Evolutionary conservation across 2,888 invertebrate species (phyloP).

Genomic region (Drymonia ruficornis): DNA sequence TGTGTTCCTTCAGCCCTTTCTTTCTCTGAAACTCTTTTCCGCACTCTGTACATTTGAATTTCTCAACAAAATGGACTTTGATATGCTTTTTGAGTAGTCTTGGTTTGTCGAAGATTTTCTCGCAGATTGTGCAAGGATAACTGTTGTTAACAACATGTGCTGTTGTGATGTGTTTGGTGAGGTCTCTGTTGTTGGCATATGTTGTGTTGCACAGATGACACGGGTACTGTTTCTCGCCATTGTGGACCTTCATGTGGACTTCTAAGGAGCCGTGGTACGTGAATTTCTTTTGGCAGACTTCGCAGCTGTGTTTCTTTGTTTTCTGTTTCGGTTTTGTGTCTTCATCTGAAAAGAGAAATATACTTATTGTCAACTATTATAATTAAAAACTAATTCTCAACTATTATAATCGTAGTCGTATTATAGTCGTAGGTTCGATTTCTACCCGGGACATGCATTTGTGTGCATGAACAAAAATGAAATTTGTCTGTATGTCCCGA

Average conservation of each 20-base stretch:
- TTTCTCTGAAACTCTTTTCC: slow-evolving; percentile 65
- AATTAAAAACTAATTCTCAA: too few species aligned
- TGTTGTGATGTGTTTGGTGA: slow-evolving; percentile 61
- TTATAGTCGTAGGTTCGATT: too few species aligned
- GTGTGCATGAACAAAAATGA: too few species aligned
- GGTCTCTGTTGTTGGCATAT: slow-evolving; percentile 60
- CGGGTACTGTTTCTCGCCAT: slow-evolving; percentile 59
- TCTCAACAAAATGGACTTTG: slow-evolving; percentile 59
- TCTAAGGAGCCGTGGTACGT: slow-evolving; percentile 56
- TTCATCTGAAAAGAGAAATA: slow-evolving; percentile 27
- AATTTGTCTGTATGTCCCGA: too few species aligned
- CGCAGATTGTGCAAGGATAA: slow-evolving; percentile 63
- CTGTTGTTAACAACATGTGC: slow-evolving; percentile 49
- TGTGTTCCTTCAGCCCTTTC: slow-evolving; percentile 70
- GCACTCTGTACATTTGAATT: slow-evolving; percentile 65
- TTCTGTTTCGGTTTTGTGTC: slow-evolving; percentile 19
- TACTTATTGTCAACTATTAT: too few species aligned
- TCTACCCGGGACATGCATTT: too few species aligned
- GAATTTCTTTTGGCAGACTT: slow-evolving; percentile 50
- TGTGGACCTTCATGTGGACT: slow-evolving; percentile 53
- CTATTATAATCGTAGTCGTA: too few species aligned
- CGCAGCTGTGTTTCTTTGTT: slow-evolving; percentile 40
- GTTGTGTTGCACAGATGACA: slow-evolving; percentile 61
- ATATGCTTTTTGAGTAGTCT: slow-evolving; percentile 65
- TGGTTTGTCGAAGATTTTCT: slow-evolving; percentile 56